Conservation (phyloP, 1,140 invertebrate genomes). For the Listronotus bonariensis region DNA sequence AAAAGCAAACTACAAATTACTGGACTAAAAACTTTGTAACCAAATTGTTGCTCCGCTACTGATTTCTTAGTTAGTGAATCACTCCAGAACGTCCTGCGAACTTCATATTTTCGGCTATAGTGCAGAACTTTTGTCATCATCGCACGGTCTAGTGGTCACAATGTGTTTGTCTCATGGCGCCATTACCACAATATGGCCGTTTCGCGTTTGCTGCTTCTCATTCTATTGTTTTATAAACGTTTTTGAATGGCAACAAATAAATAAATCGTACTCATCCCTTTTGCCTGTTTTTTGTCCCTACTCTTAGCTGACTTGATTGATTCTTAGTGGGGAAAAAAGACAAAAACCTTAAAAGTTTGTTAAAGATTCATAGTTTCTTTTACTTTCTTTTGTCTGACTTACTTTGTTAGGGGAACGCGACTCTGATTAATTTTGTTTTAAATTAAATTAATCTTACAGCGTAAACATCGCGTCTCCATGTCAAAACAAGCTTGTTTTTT, state of each 20-base stretch:
- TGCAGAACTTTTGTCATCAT: constrained; percentile 26
- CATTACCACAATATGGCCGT: constrained; percentile 31
- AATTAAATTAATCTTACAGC: constrained; percentile 35
- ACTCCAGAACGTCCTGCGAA: constrained; percentile 14
- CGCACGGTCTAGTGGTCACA: constrained; percentile 32
- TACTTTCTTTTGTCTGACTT: constrained; percentile 30
- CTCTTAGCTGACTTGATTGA: constrained; percentile 20
- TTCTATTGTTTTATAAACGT: constrained; percentile 33
- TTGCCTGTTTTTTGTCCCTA: constrained; percentile 3
- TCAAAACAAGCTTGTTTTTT: constrained; percentile 32
- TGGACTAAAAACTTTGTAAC: no score
- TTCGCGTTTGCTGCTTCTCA: constrained; percentile 16
- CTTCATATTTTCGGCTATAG: constrained; percentile 27
- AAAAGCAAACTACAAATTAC: no score
- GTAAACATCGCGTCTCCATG: constrained; percentile 25
- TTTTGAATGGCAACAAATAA: constrained; percentile 28
- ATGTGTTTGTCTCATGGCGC: constrained; percentile 35
- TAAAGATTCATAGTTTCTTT: constrained; percentile 36
- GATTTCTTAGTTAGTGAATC: not conserved
- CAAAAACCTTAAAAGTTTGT: constrained; percentile 20
- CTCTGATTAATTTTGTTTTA: constrained; percentile 35
- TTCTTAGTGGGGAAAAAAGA: constrained; percentile 4
- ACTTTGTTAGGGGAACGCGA: constrained; percentile 26
- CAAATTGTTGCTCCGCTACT: not conserved
- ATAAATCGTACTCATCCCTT: constrained; percentile 6